Evolutionary conservation across 2,797 vertebrate genomes (phyloP).

Genomic region (Neosalanx taihuensis): DNA sequence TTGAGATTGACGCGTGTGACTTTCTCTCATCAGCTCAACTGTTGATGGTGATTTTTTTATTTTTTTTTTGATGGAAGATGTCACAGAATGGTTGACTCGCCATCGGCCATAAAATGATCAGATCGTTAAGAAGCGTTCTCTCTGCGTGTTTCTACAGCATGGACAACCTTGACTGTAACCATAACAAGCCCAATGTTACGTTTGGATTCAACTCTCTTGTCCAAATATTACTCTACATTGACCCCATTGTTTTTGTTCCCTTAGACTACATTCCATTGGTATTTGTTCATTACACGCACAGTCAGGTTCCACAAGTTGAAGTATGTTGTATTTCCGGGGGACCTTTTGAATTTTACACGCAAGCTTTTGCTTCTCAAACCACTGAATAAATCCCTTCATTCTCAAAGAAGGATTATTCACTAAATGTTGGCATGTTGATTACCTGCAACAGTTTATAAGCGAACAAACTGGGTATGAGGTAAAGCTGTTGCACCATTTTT

Average conservation of each 20-base stretch:
- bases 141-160: not conserved
- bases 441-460: conserved; percentile 5
- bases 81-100: no score
- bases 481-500: conserved; percentile 4
- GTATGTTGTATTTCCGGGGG: not conserved
- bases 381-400: not conserved
- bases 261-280: conserved; percentile 2
- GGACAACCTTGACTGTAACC: not conserved
- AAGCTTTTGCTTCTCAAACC: not conserved
- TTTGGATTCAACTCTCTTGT: not conserved
- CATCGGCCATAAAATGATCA: no score
- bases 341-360: not conserved
- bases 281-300: not conserved
- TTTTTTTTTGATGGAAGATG: no score
- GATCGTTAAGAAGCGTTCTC: not conserved
- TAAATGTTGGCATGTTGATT: not conserved
- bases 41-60: no score
- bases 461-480: conserved; percentile 19
- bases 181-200: conserved; percentile 4
- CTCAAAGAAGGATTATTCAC: not conserved
- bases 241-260: not conserved
- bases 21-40: no score
- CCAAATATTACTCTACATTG: not conserved
- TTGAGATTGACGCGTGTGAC: no score
- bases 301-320: not conserved